Evolutionary conservation across 2,888 invertebrate species (phyloP).

Genomic region (Drosophila greeni): DNA sequence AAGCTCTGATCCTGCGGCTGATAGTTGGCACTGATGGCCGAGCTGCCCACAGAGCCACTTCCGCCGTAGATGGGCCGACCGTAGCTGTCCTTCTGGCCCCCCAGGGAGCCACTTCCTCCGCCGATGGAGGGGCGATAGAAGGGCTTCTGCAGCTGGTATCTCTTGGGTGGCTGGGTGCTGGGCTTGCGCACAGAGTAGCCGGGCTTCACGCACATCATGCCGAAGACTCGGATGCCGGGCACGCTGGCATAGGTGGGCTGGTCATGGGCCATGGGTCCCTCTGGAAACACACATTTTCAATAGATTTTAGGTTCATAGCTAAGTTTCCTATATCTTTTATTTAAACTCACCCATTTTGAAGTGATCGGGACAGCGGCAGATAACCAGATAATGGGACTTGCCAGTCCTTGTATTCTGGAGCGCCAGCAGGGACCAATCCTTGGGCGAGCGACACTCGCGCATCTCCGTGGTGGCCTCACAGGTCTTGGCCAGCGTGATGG

Average conservation of each 20-base stretch:
- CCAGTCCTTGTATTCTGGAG: conserved; percentile 94
- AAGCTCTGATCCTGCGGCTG: conserved; percentile 74
- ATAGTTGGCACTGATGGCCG: conserved; percentile 70
- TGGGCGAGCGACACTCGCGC: conserved; percentile 91
- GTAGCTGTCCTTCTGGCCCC: conserved; percentile 65
- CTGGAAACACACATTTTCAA: conserved; percentile 79
- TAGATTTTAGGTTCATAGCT: not conserved
- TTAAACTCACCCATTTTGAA: conserved; percentile 86
- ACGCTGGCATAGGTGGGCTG: conserved; percentile 96
- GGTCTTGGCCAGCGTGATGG: conserved; percentile 93
- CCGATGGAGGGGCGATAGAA: conserved; percentile 71
- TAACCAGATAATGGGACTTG: conserved; percentile 95
- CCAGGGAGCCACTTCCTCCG: conserved; percentile 26
- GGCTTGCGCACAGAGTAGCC: conserved; percentile 78
- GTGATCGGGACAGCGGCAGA: conserved; percentile 92
- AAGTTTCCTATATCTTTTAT: not conserved
- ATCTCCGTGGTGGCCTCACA: conserved; percentile 95
- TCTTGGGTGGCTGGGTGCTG: conserved; percentile 77
- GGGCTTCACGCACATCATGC: conserved; percentile 92
- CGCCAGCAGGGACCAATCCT: conserved; percentile 94
- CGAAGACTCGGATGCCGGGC: conserved; percentile 94
- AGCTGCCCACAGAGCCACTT: conserved; percentile 37
- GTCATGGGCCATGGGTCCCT: conserved; percentile 96
- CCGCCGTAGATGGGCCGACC: conserved; percentile 64
- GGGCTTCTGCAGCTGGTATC: conserved; percentile 78